Evolutionary conservation across 1,140 invertebrate genomes (phyloP).

Genomic region (Eupristina koningsbergeri): DNA sequence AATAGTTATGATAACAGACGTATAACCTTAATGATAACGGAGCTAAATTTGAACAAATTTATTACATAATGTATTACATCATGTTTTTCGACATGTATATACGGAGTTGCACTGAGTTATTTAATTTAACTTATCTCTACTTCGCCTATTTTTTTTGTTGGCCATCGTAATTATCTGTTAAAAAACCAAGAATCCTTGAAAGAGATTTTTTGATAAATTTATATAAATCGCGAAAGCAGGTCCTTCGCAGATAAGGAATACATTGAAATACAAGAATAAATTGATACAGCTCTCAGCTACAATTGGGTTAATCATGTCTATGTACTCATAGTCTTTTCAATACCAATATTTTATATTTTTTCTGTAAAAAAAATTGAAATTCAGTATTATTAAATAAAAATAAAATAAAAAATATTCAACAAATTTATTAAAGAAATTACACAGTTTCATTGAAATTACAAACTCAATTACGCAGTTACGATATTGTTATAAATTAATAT

Average conservation of each 20-base stretch:
- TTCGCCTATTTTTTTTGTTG: neutral
- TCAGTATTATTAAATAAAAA: no score
- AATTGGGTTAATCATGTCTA: no score
- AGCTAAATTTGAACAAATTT: neutral
- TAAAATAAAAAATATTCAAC: no score
- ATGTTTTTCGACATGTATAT: neutral
- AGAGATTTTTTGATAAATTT: neutral
- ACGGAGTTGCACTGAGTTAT: conserved; percentile 1
- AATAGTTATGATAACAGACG: neutral
- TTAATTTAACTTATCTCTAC: neutral
- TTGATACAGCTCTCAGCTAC: no score
- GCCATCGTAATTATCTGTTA: neutral
- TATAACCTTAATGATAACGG: neutral
- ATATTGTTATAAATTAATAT: no score
- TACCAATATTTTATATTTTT: no score
- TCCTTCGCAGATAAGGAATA: no score
- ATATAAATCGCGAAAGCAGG: neutral
- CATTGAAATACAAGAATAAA: neutral
- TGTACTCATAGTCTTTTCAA: no score
- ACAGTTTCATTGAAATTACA: no score
- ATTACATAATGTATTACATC: conserved; percentile 3
- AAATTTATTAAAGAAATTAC: no score
- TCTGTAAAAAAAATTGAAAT: no score
- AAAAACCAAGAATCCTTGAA: neutral
- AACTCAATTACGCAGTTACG: no score